Evolutionary conservation across 2,888 invertebrate genomes (phyloP), one percentile per base, ranked within the genome.

Genomic region (Pachycephus smyrnensis): DNA sequence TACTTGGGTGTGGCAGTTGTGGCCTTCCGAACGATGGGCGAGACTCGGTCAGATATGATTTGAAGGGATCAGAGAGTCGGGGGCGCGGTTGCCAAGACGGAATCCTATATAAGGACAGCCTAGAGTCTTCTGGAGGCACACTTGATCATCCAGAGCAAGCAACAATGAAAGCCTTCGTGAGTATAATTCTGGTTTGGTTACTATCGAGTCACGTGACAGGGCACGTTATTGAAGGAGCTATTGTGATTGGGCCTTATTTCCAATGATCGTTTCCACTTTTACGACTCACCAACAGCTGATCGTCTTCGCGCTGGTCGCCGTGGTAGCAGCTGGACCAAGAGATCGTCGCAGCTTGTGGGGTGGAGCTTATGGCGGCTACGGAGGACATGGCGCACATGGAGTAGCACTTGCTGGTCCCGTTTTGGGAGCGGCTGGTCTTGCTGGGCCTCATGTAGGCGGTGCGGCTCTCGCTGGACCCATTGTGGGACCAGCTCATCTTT

Each of bases 131-230:
- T 80, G 81, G 81, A 83, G 85, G 85, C 86, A 90, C 90, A 91
- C 87, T 91, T 90, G 86, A 83, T 89, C 82, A 88, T 86, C 87
- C 84, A 87, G 89, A 88, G 84, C 86, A 87, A 84, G 82, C 88
- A 88, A 86, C 40, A 85, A 91, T 91, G 91, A 91, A 90, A 86
- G 87, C 86, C 86, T 85, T 91, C 82, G 91, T 91, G 89, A 91
- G 91, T 91, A 89, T 4, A 12, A 73, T 4, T 3, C 33, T 32
- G 33, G 0, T 73, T 15, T 23, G 33, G 74, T 35, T 15, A 15
- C 40, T 6, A 6, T 40, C 40, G 0, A 40, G 40, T 6, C 0
- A 40, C 40, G 15, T 2, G 40, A 15, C 0, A 4, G 33, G 6
- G 6, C 6, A 0, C 2, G 0, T 15, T 0, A 15, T 40, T 15